Evolutionary conservation across 2,888 invertebrate species (phyloP), one percentile per base, ranked within the genome.

Genomic region (Zele albiditarsus): DNA sequence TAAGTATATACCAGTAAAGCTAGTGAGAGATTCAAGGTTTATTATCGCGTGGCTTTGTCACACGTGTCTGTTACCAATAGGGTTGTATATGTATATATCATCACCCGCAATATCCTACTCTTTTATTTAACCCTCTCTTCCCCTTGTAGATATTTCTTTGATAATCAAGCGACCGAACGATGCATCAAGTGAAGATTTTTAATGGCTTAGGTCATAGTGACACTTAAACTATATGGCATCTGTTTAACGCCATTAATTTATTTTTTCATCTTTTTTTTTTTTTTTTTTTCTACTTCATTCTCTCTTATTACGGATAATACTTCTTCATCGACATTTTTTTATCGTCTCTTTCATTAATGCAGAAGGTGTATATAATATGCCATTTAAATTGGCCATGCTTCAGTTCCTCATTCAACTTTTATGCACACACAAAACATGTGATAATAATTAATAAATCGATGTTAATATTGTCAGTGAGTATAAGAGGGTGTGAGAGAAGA

Each of bases 171-270:
- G 58, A 69, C 53, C 58, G 20, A 38, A 58, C 58, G 33, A 27
- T 46, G 25, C 62, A 60, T 60, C 28, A 27, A n/a, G 68, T 67
- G 60, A 46, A 73, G 66, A 74, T 75, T 77, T 53, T 53, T 79
- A 76, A 79, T 80, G 77, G 77, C 78, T 76, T 69, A 78, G 80
- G 80, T 80, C 80, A 80, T 79, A 77, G 78, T 74, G 75, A 71
- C 49, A 71, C 65, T 66, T 71, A 65, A 38, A 46, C 31, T 70
- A 57, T 53, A 57, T 65, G 25, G 42, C 20, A 66, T 25, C 53
- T 23, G 46, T 74, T 70, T 33, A 74, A 70, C 60, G 53, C 46
- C n/a, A 28, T 58, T 25, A 53, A 74, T 65, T 38, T 33, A 42
- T 23, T 8, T 69, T 8, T 23, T 14, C 20, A 28, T 8, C 8